Percentiles rank a stretch among this genome's conserved stretches.
phyloP scores from a whole-genome alignment of 2,888 invertebrate species.

The Drosophila vallismaia region DNA sequence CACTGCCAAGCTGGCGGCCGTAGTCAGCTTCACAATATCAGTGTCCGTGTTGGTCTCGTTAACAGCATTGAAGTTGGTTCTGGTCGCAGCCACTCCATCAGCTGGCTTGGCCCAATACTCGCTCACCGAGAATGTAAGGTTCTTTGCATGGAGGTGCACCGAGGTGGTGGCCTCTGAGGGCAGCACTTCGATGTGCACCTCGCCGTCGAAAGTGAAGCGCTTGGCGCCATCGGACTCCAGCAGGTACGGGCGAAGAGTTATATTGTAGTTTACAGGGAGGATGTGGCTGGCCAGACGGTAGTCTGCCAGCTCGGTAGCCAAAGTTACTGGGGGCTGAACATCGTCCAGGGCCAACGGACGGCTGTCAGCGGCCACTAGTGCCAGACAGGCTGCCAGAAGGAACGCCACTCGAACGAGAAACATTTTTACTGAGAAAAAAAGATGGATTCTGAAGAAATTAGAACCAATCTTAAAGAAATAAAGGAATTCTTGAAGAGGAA shows the following conservation, averaged over 20 bases:
- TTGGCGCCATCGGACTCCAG: slow-evolving; percentile 70
- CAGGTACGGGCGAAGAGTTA: slow-evolving; percentile 85
- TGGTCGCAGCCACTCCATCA: not conserved
- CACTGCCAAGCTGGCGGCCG: slow-evolving; percentile 75
- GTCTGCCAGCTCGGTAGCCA: slow-evolving; percentile 46
- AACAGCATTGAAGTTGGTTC: slow-evolving; percentile 5
- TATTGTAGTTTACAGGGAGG: slow-evolving; percentile 85
- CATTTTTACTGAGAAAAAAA: slow-evolving; percentile 36
- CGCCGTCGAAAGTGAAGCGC: slow-evolving; percentile 82
- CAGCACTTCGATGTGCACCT: slow-evolving; percentile 84
- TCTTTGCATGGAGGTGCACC: slow-evolving; percentile 85
- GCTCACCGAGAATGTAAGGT: slow-evolving; percentile 71
- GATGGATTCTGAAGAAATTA: not conserved
- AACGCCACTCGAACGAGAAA: slow-evolving; percentile 47
- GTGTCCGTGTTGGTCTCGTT: slow-evolving; percentile 56
- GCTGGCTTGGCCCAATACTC: slow-evolving; percentile 64
- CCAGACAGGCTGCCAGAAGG: slow-evolving; percentile 58
- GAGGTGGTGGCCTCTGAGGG: slow-evolving; percentile 81
- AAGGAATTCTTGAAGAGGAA: not conserved
- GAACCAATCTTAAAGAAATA: not conserved
- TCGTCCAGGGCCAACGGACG: slow-evolving; percentile 24
- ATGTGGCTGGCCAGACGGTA: slow-evolving; percentile 82
- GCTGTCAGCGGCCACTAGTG: slow-evolving; percentile 51
- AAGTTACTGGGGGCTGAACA: slow-evolving; percentile 30
- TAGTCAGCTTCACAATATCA: slow-evolving; percentile 77